A percentile compares a stretch with the other conserved stretches of the same genome.
Conservation (phyloP, 2,888 invertebrate genomes). For the Andrena praecox region DNA sequence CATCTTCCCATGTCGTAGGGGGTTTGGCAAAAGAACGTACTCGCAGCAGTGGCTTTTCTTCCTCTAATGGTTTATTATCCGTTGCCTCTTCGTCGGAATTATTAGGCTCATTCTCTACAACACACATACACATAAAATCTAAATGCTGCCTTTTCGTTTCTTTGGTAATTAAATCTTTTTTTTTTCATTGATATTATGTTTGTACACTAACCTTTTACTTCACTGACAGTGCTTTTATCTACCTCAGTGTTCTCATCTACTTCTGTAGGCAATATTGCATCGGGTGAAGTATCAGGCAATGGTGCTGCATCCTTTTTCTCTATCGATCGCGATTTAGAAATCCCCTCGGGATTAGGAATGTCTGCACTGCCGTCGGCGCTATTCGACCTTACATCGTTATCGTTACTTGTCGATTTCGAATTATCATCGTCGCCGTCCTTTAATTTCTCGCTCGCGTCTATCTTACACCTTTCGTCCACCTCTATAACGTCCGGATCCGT, state of each 20-base stretch:
- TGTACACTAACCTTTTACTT: slow-evolving; percentile 51
- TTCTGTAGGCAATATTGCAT: neutral
- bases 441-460: neutral
- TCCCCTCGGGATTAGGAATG: neutral
- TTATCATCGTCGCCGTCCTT: neutral
- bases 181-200: slow-evolving; percentile 27
- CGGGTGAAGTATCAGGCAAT: neutral
- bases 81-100: slow-evolving; percentile 17
- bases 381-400: neutral
- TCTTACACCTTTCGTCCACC: neutral
- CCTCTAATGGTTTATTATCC: slow-evolving; percentile 20
- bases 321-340: neutral
- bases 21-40: slow-evolving; percentile 80
- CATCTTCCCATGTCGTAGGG: slow-evolving; percentile 77
- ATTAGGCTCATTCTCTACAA: slow-evolving; percentile 55
- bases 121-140: slow-evolving; percentile 47
- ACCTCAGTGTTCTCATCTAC: neutral
- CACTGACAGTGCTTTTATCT: slow-evolving; percentile 14
- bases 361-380: neutral
- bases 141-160: slow-evolving; percentile 10
- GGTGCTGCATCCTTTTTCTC: slow-evolving; percentile 8
- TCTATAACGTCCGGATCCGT: neutral
- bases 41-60: slow-evolving; percentile 71
- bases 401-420: neutral
- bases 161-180: slow-evolving; percentile 24